Evolutionary conservation across 2,113 vertebrate genomes (phyloP).

Genomic region (Halichoerus grypus): DNA sequence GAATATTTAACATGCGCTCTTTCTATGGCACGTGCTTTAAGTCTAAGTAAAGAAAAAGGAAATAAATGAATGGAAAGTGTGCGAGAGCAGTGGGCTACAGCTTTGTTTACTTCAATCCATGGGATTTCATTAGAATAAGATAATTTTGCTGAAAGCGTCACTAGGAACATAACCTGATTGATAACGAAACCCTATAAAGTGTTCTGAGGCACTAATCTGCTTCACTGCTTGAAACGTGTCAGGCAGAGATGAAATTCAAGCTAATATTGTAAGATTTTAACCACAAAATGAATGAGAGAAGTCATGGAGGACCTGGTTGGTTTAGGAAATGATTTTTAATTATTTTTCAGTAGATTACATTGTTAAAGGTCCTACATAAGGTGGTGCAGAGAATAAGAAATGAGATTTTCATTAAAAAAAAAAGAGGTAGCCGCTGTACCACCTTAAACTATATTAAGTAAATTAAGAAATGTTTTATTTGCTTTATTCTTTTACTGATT

Average conservation of each 20-base stretch:
- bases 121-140: slow-evolving; percentile 86
- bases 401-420: slow-evolving; percentile 47
- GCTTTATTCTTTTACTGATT: slow-evolving; percentile 58
- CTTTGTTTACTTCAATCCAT: slow-evolving; percentile 86
- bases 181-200: slow-evolving; percentile 80
- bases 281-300: slow-evolving; percentile 63
- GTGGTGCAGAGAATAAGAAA: not conserved
- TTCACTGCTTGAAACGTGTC: slow-evolving; percentile 70
- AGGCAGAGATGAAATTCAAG: slow-evolving; percentile 78
- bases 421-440: not conserved
- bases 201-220: slow-evolving; percentile 73
- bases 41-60: slow-evolving; percentile 82
- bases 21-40: slow-evolving; percentile 81
- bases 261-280: slow-evolving; percentile 74
- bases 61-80: slow-evolving; percentile 86
- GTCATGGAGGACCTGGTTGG: slow-evolving; percentile 73
- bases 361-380: not conserved
- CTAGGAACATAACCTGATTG: slow-evolving; percentile 80
- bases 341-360: slow-evolving; percentile 59
- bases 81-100: slow-evolving; percentile 67
- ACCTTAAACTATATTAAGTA: slow-evolving; percentile 59
- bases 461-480: slow-evolving; percentile 61
- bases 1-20: slow-evolving; percentile 87
- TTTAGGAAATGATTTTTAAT: slow-evolving; percentile 69
- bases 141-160: slow-evolving; percentile 82